phyloP scores from a whole-genome alignment of 1,140 invertebrate species.

The Augochlora pura region DNA sequence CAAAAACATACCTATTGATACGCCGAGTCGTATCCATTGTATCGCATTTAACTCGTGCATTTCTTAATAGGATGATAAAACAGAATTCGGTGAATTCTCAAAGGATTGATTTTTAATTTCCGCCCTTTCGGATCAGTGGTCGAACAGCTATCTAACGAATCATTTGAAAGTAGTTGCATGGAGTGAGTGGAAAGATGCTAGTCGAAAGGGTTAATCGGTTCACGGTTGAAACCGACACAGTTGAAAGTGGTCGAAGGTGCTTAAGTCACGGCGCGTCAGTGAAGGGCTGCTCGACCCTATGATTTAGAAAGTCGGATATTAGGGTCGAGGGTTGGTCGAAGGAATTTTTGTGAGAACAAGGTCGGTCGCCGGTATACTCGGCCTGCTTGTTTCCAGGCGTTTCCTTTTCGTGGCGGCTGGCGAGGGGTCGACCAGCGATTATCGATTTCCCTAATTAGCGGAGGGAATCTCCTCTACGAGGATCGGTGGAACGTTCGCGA shows the following conservation, averaged over 20 bases:
- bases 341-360: not conserved
- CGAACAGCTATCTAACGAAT: not conserved
- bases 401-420: not conserved
- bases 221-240: not conserved
- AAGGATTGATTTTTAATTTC: too few species aligned
- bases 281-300: not conserved
- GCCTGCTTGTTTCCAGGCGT: too few species aligned
- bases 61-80: too few species aligned
- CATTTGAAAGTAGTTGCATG: not conserved
- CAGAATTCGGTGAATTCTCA: too few species aligned
- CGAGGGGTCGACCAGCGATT: not conserved
- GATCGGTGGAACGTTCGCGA: too few species aligned
- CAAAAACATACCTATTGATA: too few species aligned
- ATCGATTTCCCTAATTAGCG: too few species aligned
- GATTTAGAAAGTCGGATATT: constrained; percentile 6
- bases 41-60: too few species aligned
- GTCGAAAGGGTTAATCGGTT: constrained; percentile 8
- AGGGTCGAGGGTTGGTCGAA: constrained; percentile 1
- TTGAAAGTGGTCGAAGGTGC: not conserved
- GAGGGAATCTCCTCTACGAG: not conserved
- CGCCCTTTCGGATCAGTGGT: too few species aligned
- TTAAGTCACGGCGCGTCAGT: not conserved
- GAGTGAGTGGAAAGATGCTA: not conserved
- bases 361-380: too few species aligned
- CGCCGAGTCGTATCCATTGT: too few species aligned